Conservation (phyloP, 2,113 vertebrate genomes). For the Pseudonaja textilis region DNA sequence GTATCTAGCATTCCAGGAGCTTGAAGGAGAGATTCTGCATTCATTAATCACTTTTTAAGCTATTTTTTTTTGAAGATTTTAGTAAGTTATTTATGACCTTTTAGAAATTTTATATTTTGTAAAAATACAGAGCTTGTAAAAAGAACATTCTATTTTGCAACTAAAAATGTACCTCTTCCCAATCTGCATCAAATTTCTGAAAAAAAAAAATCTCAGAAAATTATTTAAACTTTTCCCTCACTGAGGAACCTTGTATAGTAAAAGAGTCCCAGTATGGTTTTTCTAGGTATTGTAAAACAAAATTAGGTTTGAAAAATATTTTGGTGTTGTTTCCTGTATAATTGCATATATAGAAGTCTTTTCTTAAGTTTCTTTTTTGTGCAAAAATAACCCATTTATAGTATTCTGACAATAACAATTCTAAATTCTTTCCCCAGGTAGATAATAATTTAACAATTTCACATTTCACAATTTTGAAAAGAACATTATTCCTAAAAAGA, state of each 20-base stretch:
- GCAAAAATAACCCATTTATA: neutral
- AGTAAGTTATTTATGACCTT: neutral
- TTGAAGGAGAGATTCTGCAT: neutral
- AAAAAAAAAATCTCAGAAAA: neutral
- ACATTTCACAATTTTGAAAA: neutral
- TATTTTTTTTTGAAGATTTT: neutral
- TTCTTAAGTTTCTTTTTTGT: neutral
- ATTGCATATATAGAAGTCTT: neutral
- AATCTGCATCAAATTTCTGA: neutral
- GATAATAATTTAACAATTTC: neutral
- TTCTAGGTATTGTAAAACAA: neutral
- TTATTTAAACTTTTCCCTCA: rapidly evolving
- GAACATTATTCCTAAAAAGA: neutral
- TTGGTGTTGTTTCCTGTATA: neutral
- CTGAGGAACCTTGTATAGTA: neutral
- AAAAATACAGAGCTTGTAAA: neutral
- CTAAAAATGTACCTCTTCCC: neutral
- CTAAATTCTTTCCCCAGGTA: neutral
- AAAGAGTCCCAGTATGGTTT: neutral
- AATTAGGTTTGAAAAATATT: neutral
- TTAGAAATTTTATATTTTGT: neutral
- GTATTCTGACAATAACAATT: neutral
- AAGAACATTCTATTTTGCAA: neutral
- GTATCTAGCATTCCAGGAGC: neutral
- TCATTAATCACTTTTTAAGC: neutral